Percentiles rank a stretch among this genome's conserved stretches.
Conservation (phyloP, 2,797 vertebrate species). For the Labeo calbasu region DNA sequence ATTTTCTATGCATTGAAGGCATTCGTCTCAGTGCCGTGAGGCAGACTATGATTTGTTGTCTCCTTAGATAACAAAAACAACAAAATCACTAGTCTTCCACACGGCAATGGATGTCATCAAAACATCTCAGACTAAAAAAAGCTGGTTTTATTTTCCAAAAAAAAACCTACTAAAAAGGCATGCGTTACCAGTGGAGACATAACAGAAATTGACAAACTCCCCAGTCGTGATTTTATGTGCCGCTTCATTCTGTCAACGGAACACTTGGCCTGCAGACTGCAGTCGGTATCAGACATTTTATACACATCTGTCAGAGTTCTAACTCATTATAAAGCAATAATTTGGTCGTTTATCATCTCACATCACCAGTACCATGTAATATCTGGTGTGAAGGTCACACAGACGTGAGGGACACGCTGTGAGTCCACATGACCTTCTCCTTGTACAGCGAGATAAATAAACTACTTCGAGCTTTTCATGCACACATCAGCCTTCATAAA, state of each 20-base stretch:
- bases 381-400: constrained; percentile 67
- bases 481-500: constrained; percentile 24
- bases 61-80: constrained; percentile 83
- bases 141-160: background rate
- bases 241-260: background rate
- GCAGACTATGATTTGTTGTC: constrained; percentile 95
- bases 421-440: constrained; percentile 66
- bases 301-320: constrained; percentile 6
- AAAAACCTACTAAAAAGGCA: background rate
- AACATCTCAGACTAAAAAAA: background rate
- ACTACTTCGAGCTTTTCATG: constrained; percentile 19
- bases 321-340: constrained; percentile 36
- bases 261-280: background rate
- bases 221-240: background rate
- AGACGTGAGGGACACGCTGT: constrained; percentile 51
- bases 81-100: constrained; percentile 99
- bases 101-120: constrained; percentile 74
- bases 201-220: background rate
- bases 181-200: background rate
- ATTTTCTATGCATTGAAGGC: constrained; percentile 1
- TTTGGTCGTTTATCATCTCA: constrained; percentile 38
- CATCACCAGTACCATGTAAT: constrained; percentile 35
- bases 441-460: constrained; percentile 49
- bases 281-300: background rate
- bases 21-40: constrained; percentile 77